Evolutionary conservation across 2,888 invertebrate genomes (phyloP), one percentile per base, ranked within the genome.

Genomic region (Himalopsyche kuldschensis): DNA sequence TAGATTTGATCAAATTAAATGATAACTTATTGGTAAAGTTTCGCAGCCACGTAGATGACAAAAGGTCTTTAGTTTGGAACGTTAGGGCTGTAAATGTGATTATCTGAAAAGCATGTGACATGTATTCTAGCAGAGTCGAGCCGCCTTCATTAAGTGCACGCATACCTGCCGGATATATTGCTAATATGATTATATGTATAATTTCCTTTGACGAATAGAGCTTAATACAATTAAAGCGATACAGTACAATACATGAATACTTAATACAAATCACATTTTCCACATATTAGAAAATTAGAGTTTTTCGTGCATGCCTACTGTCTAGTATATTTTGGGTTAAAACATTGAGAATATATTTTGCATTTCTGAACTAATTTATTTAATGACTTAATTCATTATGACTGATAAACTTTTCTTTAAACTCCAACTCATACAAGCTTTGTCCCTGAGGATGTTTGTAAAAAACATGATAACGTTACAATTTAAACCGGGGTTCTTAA

Each of bases 21-120:
- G 69, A 27, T 69, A 69, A 69, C 24, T 27, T 69, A 69, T 69
- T 24, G 30, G 69, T 15, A 27, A 69, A 69, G 69, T 27, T 69
- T 69, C 63, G 1, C 24, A 69, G 69, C 30, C 27, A 69, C 69
- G 30, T 69, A 69, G 69, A 69, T 27, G 27, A 69, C 69, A 69
- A 69, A 69, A 69, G 69, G 69, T 69, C 69, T 69, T 30, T 69
- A 69, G 69, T 69, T 69, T 69, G 15, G 30, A 11, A 30, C 69
- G 69, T 69, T 69, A 69, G 69, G 69, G 69, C 69, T 69, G 27
- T 69, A 69, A 69, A 69, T 69, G 69, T 27, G 69, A 69, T 69
- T 69, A 69, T 69, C 69, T 69, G 69, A 69, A 69, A 69, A 69
- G 69, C 69, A 69, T 69, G 69, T 69, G 69, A 69, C 69, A 69